phyloP scores from a whole-genome alignment of 2,797 vertebrate genomes.

The Spinus pinus region DNA sequence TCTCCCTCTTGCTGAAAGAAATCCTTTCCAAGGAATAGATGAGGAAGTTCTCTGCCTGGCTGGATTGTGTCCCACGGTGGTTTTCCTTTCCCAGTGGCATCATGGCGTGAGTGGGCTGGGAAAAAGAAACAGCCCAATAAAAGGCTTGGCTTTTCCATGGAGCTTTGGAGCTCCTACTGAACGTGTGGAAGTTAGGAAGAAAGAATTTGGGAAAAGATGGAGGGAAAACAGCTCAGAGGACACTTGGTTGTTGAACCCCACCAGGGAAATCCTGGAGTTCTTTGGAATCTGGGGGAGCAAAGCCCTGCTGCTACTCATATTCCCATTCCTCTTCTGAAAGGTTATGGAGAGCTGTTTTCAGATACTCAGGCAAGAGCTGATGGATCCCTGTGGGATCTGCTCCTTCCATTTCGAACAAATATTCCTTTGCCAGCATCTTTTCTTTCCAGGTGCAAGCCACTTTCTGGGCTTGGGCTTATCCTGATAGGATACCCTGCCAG shows the following conservation, averaged over 20 bases:
- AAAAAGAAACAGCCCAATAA: background rate
- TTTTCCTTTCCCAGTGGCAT: background rate
- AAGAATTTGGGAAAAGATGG: background rate
- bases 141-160: background rate
- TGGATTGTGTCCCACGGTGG: background rate
- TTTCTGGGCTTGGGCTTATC: background rate
- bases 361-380: background rate
- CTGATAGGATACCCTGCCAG: background rate
- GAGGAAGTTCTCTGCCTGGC: background rate
- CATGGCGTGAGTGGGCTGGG: background rate
- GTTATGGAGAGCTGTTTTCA: background rate
- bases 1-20: background rate
- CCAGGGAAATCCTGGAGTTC: background rate
- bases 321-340: background rate
- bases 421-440: background rate
- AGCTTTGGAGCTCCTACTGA: background rate
- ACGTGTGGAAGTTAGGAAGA: background rate
- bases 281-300: background rate
- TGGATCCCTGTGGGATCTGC: background rate
- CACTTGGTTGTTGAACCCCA: background rate
- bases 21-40: background rate
- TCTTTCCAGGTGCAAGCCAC: background rate
- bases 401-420: background rate
- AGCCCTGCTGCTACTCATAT: background rate
- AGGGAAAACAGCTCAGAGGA: background rate